Conservation (phyloP, 1,140 invertebrate species). For the Himalopsyche phryganea region DNA sequence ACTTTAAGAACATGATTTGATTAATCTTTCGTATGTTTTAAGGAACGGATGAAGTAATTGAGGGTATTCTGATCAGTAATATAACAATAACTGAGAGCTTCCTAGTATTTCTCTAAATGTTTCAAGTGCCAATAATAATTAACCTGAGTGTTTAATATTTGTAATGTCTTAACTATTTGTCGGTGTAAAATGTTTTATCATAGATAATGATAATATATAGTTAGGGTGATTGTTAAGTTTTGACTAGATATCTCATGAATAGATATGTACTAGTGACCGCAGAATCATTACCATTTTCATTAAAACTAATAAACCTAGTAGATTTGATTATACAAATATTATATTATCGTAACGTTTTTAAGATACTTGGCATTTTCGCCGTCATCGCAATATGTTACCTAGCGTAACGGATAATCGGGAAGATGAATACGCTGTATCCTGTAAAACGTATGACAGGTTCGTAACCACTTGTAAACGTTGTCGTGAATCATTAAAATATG, state of each 20-base stretch:
- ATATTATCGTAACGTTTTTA: no score
- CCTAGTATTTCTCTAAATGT: conserved; percentile 36
- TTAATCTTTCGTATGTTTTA: neutral
- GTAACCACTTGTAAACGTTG: no score
- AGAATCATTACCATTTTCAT: conserved; percentile 14
- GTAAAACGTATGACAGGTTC: no score
- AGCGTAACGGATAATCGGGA: no score
- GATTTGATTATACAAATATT: no score
- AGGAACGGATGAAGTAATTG: conserved; percentile 6
- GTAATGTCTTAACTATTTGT: conserved; percentile 25
- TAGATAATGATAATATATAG: conserved; percentile 25
- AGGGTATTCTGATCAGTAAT: conserved; percentile 33
- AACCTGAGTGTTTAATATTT: conserved; percentile 29
- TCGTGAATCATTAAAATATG: no score
- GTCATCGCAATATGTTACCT: no score
- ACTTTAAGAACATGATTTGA: conserved; percentile 25
- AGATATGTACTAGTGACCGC: neutral
- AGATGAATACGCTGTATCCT: no score
- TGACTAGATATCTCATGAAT: conserved; percentile 13
- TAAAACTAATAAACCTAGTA: neutral
- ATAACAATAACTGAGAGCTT: conserved; percentile 35
- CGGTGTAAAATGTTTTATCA: conserved; percentile 24
- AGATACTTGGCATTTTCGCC: no score
- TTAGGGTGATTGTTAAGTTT: conserved; percentile 31
- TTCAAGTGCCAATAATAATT: conserved; percentile 35